These are phyloP conservation scores for Anoura caudifer DNA, from an alignment of 2,113 vertebrate species.

Conservation along the genomic window DNA sequence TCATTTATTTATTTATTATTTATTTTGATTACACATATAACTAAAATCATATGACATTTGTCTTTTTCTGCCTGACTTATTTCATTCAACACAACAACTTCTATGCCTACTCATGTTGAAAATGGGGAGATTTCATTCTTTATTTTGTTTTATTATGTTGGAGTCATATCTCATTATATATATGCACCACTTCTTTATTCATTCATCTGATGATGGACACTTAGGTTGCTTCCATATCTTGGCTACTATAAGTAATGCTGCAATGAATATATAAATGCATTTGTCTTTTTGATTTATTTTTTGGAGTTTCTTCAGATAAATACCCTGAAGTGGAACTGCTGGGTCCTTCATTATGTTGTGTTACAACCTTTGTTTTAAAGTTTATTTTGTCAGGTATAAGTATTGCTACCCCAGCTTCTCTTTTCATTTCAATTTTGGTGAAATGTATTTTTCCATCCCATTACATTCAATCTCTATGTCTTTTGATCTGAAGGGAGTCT, in stretches of 20 bases:
- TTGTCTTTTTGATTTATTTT: background rate
- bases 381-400: background rate
- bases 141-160: background rate
- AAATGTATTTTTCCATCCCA: background rate
- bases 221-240: background rate
- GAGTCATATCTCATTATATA: background rate
- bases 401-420: background rate
- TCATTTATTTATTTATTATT: background rate
- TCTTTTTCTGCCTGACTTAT: background rate
- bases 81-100: background rate
- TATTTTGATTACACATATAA: background rate
- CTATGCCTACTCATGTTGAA: background rate
- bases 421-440: background rate
- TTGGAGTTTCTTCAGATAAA: background rate
- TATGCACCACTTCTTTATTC: background rate
- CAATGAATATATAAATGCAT: background rate
- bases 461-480: background rate
- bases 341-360: background rate
- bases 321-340: background rate
- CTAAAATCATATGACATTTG: background rate
- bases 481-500: background rate
- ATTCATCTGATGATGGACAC: background rate
- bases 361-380: background rate
- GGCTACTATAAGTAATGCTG: background rate
- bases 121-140: background rate